Percentiles rank a stretch among this genome's conserved stretches.
Conservation (phyloP, 2,888 invertebrate species). For the Chalcis sispes region DNA sequence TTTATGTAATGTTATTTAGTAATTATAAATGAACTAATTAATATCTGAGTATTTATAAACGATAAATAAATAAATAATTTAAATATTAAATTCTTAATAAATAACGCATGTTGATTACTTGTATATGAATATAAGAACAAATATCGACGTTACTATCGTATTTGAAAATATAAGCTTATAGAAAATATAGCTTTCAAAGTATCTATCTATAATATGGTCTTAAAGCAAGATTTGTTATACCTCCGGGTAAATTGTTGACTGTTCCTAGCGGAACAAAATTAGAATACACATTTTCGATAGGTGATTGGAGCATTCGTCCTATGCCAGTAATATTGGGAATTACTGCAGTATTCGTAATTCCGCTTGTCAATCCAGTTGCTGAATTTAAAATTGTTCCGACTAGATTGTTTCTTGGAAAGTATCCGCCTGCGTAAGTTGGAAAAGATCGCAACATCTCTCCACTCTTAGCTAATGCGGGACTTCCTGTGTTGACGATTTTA, state of each 20-base stretch:
- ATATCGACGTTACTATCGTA: too few species aligned
- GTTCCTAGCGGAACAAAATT: too few species aligned
- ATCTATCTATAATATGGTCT: too few species aligned
- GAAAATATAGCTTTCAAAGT: too few species aligned
- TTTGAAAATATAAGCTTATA: too few species aligned
- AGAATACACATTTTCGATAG: too few species aligned
- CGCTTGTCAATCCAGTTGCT: slow-evolving; percentile 13
- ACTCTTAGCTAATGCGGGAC: not conserved
- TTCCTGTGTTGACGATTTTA: slow-evolving; percentile 11
- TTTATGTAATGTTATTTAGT: too few species aligned
- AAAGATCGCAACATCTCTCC: not conserved
- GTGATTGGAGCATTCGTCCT: not conserved
- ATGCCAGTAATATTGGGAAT: not conserved
- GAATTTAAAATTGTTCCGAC: slow-evolving; percentile 13
- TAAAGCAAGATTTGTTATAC: too few species aligned
- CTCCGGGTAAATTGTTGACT: too few species aligned
- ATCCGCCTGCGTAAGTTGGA: slow-evolving; percentile 15
- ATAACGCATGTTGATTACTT: not conserved
- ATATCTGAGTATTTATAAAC: too few species aligned
- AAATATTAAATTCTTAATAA: not conserved
- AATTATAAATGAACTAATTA: too few species aligned
- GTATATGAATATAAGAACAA: not conserved
- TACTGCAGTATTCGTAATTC: not conserved
- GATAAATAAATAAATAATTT: not conserved
- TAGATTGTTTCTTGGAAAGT: slow-evolving; percentile 4